Conservation (phyloP, 2,113 vertebrate species). For the Etheostoma cragini region DNA sequence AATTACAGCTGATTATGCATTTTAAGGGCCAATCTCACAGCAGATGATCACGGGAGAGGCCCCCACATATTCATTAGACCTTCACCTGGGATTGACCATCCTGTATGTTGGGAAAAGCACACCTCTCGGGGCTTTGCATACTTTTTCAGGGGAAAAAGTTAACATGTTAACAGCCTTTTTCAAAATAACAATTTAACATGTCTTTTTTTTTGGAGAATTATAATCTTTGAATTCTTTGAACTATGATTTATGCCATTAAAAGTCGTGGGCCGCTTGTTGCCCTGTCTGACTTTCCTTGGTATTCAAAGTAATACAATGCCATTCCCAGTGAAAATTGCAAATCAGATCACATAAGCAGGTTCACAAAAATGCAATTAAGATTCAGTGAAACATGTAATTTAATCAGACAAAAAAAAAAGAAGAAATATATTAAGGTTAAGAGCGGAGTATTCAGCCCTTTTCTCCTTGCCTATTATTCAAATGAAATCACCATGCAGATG, state of each 20-base stretch:
- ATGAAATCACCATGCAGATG: constrained; percentile 65
- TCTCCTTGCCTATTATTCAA: constrained; percentile 73
- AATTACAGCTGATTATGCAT: constrained; percentile 79
- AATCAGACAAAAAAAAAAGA: constrained; percentile 85
- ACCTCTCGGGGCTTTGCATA: not conserved
- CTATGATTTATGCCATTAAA: constrained; percentile 40
- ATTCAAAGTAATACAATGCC: constrained; percentile 84
- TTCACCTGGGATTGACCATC: constrained; percentile 45
- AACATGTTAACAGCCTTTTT: constrained; percentile 18
- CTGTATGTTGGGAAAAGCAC: constrained; percentile 1
- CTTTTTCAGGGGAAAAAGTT: not conserved
- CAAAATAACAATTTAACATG: constrained; percentile 45
- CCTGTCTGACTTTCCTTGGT: constrained; percentile 72
- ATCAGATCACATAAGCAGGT: constrained; percentile 87
- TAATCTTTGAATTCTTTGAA: constrained; percentile 54
- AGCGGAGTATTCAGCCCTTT: constrained; percentile 74
- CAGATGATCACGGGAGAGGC: constrained; percentile 60
- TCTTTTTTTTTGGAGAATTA: constrained; percentile 42
- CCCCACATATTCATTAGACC: constrained; percentile 49
- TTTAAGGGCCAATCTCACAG: constrained; percentile 70
- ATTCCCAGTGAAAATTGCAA: constrained; percentile 83
- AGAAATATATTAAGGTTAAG: constrained; percentile 85
- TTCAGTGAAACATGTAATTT: constrained; percentile 92
- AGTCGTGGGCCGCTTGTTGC: constrained; percentile 55
- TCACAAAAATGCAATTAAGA: constrained; percentile 90